These are phyloP conservation scores for Geotrypetes seraphini DNA, from an alignment of 2,797 vertebrate genomes.

Conservation along the genomic window DNA sequence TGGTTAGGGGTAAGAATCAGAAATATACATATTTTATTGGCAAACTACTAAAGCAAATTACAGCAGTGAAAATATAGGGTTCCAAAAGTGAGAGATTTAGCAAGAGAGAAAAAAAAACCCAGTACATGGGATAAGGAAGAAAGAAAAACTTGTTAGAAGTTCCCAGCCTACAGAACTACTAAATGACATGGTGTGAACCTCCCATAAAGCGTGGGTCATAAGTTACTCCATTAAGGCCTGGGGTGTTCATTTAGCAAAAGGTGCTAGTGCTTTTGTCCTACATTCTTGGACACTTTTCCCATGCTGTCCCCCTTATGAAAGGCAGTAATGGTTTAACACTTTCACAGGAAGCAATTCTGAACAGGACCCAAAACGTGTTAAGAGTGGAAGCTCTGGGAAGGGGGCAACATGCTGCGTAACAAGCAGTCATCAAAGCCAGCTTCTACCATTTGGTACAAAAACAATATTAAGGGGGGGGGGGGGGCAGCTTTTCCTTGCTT, in stretches of 20 bases:
- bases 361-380: slow-evolving; percentile 18
- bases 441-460: too few species aligned
- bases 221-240: slow-evolving; percentile 53
- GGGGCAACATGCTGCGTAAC: too few species aligned
- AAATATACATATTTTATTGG: too few species aligned
- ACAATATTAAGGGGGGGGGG: too few species aligned
- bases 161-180: slow-evolving; percentile 27
- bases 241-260: slow-evolving; percentile 40
- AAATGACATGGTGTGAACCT: slow-evolving; percentile 45
- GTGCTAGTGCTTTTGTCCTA: slow-evolving; percentile 45
- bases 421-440: too few species aligned
- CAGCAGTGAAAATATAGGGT: too few species aligned
- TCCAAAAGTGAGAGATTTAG: too few species aligned
- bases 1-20: too few species aligned
- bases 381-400: too few species aligned
- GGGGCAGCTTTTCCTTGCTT: too few species aligned
- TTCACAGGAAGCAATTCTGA: slow-evolving; percentile 55
- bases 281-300: slow-evolving; percentile 40
- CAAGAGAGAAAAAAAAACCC: slow-evolving; percentile 38
- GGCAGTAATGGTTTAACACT: slow-evolving; percentile 56
- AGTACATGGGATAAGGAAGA: slow-evolving; percentile 23
- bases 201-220: slow-evolving; percentile 54
- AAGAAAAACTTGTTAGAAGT: slow-evolving; percentile 39
- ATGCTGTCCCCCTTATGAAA: slow-evolving; percentile 43
- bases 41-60: too few species aligned